These are phyloP conservation scores for Dendrolimus kikuchii DNA, from an alignment of 1,140 invertebrate species.

Conservation along the genomic window DNA sequence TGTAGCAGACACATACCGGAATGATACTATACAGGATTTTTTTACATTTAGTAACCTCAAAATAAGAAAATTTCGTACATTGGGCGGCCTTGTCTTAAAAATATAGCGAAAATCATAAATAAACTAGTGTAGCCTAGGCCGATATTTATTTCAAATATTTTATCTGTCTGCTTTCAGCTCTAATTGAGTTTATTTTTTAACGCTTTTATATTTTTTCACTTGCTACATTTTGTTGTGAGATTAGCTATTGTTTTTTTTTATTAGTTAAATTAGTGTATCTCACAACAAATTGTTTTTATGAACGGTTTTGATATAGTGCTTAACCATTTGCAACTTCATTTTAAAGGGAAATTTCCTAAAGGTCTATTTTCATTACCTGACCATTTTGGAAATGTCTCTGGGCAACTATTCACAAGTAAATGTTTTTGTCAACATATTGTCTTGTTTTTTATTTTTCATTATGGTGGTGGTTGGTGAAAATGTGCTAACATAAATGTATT, in stretches of 20 bases:
- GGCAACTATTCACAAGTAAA: conserved; percentile 6
- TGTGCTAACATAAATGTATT: conserved; percentile 63
- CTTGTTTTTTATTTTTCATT: conserved; percentile 44
- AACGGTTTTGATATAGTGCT: too few relatives aligned
- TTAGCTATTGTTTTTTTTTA: not conserved
- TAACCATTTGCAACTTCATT: too few relatives aligned
- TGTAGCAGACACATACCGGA: too few relatives aligned
- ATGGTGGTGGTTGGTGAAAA: conserved; percentile 71
- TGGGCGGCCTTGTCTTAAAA: too few relatives aligned
- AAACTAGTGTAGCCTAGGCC: conserved; percentile 6
- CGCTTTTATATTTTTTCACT: conserved; percentile 16
- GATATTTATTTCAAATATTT: not conserved
- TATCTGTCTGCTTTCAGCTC: conserved; percentile 20
- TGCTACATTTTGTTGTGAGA: not conserved
- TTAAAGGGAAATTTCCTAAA: too few relatives aligned
- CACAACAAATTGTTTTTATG: not conserved
- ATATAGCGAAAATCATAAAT: too few relatives aligned
- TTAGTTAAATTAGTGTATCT: not conserved
- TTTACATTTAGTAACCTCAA: too few relatives aligned
- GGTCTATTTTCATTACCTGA: too few relatives aligned
- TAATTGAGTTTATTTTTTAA: conserved; percentile 16
- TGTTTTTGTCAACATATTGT: conserved; percentile 16
- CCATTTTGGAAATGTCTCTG: too few relatives aligned
- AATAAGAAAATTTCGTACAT: too few relatives aligned
- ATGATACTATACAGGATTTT: too few relatives aligned